Conservation (phyloP, 1,140 invertebrate genomes). For the Heliothis subflexa region DNA sequence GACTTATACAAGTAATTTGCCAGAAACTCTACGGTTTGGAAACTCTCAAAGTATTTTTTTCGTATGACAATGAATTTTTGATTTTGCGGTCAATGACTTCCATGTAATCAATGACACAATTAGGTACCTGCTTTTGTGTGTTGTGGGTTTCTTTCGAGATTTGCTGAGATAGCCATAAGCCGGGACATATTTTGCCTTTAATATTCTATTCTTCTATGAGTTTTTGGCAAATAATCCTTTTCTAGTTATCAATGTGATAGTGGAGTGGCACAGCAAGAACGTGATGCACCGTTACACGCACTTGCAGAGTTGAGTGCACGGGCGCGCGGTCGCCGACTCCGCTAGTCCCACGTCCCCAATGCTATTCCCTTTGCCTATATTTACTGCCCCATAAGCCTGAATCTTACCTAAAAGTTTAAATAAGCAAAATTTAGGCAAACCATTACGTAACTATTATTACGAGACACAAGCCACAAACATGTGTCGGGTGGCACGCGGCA, state of each 20-base stretch:
- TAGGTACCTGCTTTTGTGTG: not conserved
- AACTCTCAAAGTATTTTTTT: not conserved
- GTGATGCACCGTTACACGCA: slow-evolving; percentile 79
- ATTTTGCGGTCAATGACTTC: slow-evolving; percentile 13
- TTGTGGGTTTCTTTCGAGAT: too few species aligned
- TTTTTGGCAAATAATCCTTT: not conserved
- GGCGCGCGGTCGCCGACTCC: slow-evolving; percentile 80
- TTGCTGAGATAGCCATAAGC: too few species aligned
- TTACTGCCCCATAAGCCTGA: not conserved
- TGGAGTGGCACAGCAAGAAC: slow-evolving; percentile 61
- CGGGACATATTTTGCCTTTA: not conserved
- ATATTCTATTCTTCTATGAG: not conserved
- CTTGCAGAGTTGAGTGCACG: slow-evolving; percentile 80
- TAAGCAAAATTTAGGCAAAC: not conserved
- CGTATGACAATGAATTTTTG: not conserved
- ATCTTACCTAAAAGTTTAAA: not conserved
- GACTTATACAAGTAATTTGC: slow-evolving; percentile 12
- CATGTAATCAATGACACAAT: not conserved
- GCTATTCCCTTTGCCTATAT: not conserved
- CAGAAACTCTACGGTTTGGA: slow-evolving; percentile 4
- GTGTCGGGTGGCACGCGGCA: slow-evolving; percentile 59
- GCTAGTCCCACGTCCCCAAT: slow-evolving; percentile 57
- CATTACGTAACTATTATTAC: slow-evolving; percentile 46
- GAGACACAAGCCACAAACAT: slow-evolving; percentile 46
- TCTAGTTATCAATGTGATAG: slow-evolving; percentile 52